These are phyloP conservation scores for Myotis lucifugus DNA, from an alignment of 2,113 vertebrate species.

Conservation along the genomic window DNA sequence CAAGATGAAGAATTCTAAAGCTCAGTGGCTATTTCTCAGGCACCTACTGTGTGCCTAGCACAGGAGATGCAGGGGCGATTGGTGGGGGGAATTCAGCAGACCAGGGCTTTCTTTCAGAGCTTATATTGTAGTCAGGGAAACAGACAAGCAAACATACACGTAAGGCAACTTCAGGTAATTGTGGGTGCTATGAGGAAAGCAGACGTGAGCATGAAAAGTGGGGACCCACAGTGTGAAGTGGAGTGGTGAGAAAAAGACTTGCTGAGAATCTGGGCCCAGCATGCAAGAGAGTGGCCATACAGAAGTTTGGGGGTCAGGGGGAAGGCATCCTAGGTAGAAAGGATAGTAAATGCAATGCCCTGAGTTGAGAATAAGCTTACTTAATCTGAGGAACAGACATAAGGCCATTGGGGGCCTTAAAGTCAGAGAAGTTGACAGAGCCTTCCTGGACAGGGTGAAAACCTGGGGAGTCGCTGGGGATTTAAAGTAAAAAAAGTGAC, in stretches of 20 bases:
- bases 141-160: neutral
- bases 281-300: neutral
- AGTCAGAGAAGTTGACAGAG: neutral
- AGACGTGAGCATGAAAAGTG: neutral
- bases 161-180: neutral
- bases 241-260: neutral
- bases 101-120: neutral
- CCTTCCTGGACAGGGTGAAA: neutral
- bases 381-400: neutral
- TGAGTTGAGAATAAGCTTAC: neutral
- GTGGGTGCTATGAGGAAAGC: neutral
- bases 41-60: neutral
- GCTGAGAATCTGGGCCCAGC: neutral
- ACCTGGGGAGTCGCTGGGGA: neutral
- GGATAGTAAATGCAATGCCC: neutral
- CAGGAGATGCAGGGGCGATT: too few species aligned
- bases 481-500: neutral
- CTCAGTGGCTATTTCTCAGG: neutral
- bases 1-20: neutral
- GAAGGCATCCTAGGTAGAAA: neutral
- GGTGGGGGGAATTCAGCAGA: rapidly evolving
- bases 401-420: neutral
- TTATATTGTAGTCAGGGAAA: neutral
- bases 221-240: neutral
- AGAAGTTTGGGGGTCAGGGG: neutral